Evolutionary conservation across 1,140 invertebrate species (phyloP).

Genomic region (Drosophila virilis): DNA sequence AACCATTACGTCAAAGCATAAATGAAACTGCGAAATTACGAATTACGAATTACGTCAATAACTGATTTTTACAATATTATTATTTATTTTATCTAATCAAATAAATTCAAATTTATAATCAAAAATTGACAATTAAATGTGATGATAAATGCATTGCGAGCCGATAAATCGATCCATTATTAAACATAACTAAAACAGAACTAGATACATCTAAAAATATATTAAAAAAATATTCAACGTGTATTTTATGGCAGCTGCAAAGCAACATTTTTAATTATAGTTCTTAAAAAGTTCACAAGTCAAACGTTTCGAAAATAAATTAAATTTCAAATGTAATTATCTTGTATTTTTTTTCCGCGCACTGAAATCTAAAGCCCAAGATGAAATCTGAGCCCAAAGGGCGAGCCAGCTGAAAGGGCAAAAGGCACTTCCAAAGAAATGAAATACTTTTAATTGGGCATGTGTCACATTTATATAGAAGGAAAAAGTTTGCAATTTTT

Average conservation of each 20-base stretch:
- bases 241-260: constrained; percentile 9
- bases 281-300: constrained; percentile 13
- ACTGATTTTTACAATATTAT: neutral
- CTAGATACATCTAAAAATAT: constrained; percentile 5
- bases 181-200: constrained; percentile 21
- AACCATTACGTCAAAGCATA: neutral
- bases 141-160: constrained; percentile 57
- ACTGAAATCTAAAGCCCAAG: neutral
- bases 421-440: constrained; percentile 4
- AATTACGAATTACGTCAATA: neutral
- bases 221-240: constrained; percentile 6
- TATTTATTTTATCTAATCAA: too few relatives aligned
- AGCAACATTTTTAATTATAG: constrained; percentile 10
- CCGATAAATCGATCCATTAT: constrained; percentile 33
- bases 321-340: constrained; percentile 13
- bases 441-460: constrained; percentile 25
- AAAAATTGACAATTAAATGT: constrained; percentile 42
- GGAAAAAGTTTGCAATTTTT: constrained; percentile 17
- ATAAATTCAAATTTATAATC: constrained; percentile 3
- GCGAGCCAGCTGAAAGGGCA: neutral
- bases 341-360: neutral
- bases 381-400: neutral
- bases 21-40: neutral
- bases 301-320: constrained; percentile 13
- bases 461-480: constrained; percentile 23